Evolutionary conservation across 2,797 vertebrate species (phyloP).

Genomic region (Cheirogaleus major): DNA sequence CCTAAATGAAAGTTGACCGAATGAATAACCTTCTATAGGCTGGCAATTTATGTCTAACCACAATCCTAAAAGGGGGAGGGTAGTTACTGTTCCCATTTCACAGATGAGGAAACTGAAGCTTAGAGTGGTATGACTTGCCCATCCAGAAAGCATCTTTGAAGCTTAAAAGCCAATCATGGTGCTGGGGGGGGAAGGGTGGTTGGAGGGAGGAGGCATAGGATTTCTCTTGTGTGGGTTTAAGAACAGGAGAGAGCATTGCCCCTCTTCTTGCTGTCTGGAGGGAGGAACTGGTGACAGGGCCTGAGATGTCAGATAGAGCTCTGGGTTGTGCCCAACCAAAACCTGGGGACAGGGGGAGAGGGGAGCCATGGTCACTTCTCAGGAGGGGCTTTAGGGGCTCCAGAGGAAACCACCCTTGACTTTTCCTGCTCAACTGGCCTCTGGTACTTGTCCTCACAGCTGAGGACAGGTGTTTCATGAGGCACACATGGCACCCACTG

Average conservation of each 20-base stretch:
- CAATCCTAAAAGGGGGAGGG: not conserved
- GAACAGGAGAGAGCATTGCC: not conserved
- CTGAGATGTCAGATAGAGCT: not conserved
- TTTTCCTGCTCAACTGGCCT: not conserved
- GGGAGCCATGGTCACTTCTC: not conserved
- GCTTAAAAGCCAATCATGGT: not conserved
- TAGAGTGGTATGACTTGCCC: not conserved
- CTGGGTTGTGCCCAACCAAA: not conserved
- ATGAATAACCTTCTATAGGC: not conserved
- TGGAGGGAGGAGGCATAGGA: not conserved
- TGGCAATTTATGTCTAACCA: not conserved
- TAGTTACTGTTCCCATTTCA: not conserved
- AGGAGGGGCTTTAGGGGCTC: not conserved
- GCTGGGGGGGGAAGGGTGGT: not conserved
- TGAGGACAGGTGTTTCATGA: not conserved
- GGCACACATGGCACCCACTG: not conserved
- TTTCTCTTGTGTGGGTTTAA: conserved; percentile 14
- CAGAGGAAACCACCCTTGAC: not conserved
- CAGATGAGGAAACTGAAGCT: not conserved
- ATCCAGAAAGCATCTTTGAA: not conserved
- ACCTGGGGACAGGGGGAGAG: not conserved
- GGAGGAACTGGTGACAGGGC: not conserved
- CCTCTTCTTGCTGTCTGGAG: not conserved
- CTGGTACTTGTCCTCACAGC: not conserved
- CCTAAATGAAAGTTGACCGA: not conserved